Evolutionary conservation across 2,888 invertebrate genomes (phyloP).

Genomic region (Dolichopus griseipennis): DNA sequence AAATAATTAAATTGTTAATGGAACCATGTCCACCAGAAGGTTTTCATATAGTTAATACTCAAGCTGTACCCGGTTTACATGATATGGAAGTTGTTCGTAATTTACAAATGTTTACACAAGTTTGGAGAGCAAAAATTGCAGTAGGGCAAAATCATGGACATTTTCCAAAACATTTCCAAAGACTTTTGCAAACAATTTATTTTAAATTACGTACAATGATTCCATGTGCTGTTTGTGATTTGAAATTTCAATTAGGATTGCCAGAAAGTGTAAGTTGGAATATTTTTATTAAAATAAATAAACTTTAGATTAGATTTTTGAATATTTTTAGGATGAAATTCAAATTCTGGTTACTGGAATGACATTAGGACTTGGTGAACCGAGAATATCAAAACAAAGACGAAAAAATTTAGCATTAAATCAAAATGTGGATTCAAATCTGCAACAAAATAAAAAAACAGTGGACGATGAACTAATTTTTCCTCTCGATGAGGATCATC

Average conservation of each 20-base stretch:
- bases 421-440: slow-evolving; percentile 20
- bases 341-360: slow-evolving; percentile 66
- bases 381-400: slow-evolving; percentile 46
- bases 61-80: slow-evolving; percentile 62
- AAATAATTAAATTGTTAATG: slow-evolving; percentile 62
- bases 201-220: slow-evolving; percentile 83
- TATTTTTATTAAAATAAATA: background rate
- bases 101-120: slow-evolving; percentile 77
- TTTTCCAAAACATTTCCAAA: slow-evolving; percentile 49
- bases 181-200: slow-evolving; percentile 64
- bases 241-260: slow-evolving; percentile 73
- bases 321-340: slow-evolving; percentile 49
- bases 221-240: slow-evolving; percentile 75
- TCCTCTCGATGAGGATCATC: slow-evolving; percentile 65
- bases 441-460: slow-evolving; percentile 27
- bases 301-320: slow-evolving; percentile 6
- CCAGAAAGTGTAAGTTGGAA: slow-evolving; percentile 61
- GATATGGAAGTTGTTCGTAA: slow-evolving; percentile 59
- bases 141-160: slow-evolving; percentile 43
- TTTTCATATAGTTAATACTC: slow-evolving; percentile 70
- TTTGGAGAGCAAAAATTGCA: slow-evolving; percentile 60
- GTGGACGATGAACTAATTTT: slow-evolving; percentile 74
- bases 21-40: slow-evolving; percentile 67
- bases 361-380: slow-evolving; percentile 64
- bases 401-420: slow-evolving; percentile 33